Base-by-base conservation (phyloP, 2,113 vertebrate genomes). In the Benitochromis conjunctus region DNA sequence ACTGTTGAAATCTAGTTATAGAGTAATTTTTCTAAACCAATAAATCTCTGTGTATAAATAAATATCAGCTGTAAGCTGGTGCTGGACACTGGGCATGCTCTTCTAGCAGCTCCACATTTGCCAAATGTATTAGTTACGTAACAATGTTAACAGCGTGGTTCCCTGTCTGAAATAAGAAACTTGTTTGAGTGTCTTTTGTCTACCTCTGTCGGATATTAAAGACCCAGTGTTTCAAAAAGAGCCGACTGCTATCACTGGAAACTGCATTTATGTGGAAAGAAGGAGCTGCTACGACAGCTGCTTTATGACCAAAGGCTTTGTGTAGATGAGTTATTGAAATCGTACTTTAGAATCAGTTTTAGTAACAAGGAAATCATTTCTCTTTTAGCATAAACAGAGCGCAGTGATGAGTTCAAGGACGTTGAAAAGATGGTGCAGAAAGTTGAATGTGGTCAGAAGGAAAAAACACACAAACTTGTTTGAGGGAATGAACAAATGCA, bases 401-500 rank as follows among this genome's bases (percentile, higher is more conserved):
- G 0, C 0, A 2, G 38, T 62, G 11, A 62, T 64, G 34, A 38
- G 34, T 13, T 64, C 34, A n/a, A 64, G 60, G 19, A 64, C 19
- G 6, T 7, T 64, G 34, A 38, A 64, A 64, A 64, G 60, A 64
- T 64, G 60, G 10, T 1, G 34, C 60, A 7, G 10, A 0, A 64
- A 38, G 10, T 10, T 38, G 60, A 1, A 64, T 64, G 4, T 31
- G 31, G 31, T 31, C 60, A n/a, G 34, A 64, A 64, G 60, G 34
- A 64, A 64, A 38, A 64, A 64, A 12, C 18, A 36, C 57, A 60
- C 18, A n/a, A n/a, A 38, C 19, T 38, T 38, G 60, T 64, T n/a
- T n/a, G n/a, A n/a, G 60, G 10, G 34, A 64, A 64, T 0, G 60
- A 64, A 64, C 10, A 38, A 64, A n/a, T 38, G 34, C 31, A 64